Base-by-base conservation (phyloP, 2,113 vertebrate genomes). In the Gobio gobio region DNA sequence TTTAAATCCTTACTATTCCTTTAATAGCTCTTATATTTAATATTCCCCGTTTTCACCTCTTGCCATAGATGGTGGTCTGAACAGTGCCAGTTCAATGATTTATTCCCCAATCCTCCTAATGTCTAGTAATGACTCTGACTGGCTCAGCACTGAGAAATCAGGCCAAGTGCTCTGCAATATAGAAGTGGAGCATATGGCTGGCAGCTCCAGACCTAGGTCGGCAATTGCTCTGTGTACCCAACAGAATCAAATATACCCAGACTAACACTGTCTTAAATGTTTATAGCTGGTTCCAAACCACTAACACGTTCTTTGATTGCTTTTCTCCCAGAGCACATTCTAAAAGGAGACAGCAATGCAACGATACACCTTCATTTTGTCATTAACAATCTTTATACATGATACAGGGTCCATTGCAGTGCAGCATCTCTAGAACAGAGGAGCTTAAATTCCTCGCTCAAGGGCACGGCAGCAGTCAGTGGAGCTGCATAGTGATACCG, bases 101-200 rank as follows among this genome's bases (percentile, higher is more conserved):
- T 75, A 79, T 84, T 49, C n/a, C 66, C 83, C 78, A 13, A 79
- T 72, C 75, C 63, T 26, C 61, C 40, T 83, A 78, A 63, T 78
- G 74, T 86, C 26, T 63, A 86, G 36, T 83, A 59, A 79, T 78
- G 72, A 86, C 59, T 83, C 58, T 63, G 61, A 40, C 63, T 72
- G 56, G 76, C 78, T 58, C 78, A 78, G 58, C 26, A 9, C 29
- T 61, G 24, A 66, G 74, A 63, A 77, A 51, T 61, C 73, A 75
- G 58, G 82, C 68, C 68, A 74, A 76, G 66, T 83, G 54, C 18
- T 58, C 54, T 79, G 77, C 77, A 29, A 63, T 47, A 81, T 43
- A 36, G 78, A 64, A 81, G n/a, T 9, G 3, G 51, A 81, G 61
- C 61, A 51, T 81, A 81, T 81, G 78, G 61, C 78, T 81, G 45